Evolutionary conservation across 2,113 vertebrate species (phyloP), one percentile per base, ranked within the genome.

Genomic region (Promerops cafer): DNA sequence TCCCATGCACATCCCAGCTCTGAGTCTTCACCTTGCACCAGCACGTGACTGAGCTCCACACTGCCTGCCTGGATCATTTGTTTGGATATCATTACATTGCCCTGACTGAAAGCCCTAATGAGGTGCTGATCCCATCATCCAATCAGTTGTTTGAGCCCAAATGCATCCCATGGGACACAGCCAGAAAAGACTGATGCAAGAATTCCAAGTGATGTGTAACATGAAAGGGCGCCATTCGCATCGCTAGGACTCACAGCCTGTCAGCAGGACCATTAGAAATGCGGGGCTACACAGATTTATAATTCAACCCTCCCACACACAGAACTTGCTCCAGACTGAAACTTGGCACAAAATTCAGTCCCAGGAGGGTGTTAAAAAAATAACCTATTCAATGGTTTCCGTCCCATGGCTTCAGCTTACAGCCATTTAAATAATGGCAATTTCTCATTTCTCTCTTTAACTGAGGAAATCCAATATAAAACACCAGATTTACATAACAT

Each of bases 141-240:
- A 66, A 83, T 97, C 94, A 95, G 78, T 95, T 82, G 72, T 77
- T 80, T 79, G 77, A 94, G 93, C 85, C 57, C 40, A 53, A 94
- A 93, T 40, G 64, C 27, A 50, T 93, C 97, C 79, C 53, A 0
- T 20, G 94, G 89, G 97, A 95, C 42, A 17, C 42, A 17, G 90
- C 54, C 69, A 78, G 91, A 92, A 94, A 96, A 94, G 94, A 95
- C 83, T 81, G 92, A 97, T 91, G 93, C 95, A 89, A 94, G 95
- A 95, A 95, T 97, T 97, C 94, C 96, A 90, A 96, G 93, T 89
- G 96, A 97, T 93, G 94, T 97, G 96, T 96, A 95, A 97, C 94
- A 92, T 95, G 75, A 97, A 96, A 95, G 96, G 96, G 94, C 72
- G 68, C 95, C 94, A 93, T 94, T 96, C 63, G 91, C 93, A 91